These are phyloP conservation scores for Chloroceryle amazona DNA, from an alignment of 2,797 vertebrate genomes.

Conservation along the genomic window DNA sequence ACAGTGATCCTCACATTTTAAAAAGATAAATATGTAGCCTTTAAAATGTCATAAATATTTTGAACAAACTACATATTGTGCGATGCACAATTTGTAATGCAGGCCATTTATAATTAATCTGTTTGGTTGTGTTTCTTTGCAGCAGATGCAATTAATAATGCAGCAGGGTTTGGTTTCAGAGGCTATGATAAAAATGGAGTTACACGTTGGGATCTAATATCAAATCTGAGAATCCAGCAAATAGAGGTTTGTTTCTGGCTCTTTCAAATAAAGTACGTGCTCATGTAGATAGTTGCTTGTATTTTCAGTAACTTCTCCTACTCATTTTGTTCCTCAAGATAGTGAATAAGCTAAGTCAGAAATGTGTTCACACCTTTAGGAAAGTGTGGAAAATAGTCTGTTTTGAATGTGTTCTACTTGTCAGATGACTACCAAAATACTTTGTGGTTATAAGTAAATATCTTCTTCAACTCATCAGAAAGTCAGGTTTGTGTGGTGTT, in stretches of 20 bases:
- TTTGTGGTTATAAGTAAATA: background rate
- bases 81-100: background rate
- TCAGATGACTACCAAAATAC: background rate
- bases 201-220: slow-evolving; percentile 93
- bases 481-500: background rate
- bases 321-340: rapidly evolving
- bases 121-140: slow-evolving; percentile 21
- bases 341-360: background rate
- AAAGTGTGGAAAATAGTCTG: background rate
- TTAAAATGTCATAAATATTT: background rate
- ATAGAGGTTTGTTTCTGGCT: slow-evolving; percentile 90
- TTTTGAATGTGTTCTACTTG: background rate
- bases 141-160: slow-evolving; percentile 99
- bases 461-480: background rate
- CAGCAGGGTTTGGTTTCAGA: slow-evolving; percentile 97
- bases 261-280: background rate
- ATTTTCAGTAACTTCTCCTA: background rate
- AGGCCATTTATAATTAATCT: background rate
- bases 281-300: background rate
- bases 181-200: slow-evolving; percentile 93
- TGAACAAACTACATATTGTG: background rate
- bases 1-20: background rate
- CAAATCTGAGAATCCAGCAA: slow-evolving; percentile 94
- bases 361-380: background rate
- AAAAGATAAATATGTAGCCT: background rate